A percentile compares a stretch with the other conserved stretches of the same genome.
These are phyloP conservation scores for Cryptoblepharus egeriae DNA, from an alignment of 2,797 vertebrate genomes.

Conservation along the genomic window DNA sequence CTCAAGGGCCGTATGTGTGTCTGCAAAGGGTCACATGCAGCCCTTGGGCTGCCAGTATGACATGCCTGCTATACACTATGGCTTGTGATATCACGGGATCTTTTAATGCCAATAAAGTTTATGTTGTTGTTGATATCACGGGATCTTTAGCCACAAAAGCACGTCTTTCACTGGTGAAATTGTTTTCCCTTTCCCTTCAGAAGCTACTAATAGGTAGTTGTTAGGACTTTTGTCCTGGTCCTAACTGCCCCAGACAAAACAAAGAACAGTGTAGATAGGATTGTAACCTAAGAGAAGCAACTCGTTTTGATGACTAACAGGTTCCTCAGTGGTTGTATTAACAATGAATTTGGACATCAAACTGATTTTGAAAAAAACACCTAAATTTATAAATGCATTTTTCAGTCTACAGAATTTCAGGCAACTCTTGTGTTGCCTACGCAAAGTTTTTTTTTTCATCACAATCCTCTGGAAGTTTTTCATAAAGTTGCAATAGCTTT, in stretches of 20 bases:
- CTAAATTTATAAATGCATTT: background rate
- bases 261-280: too few relatives aligned
- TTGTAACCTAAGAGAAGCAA: background rate
- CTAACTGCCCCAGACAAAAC: background rate
- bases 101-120: too few relatives aligned
- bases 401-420: too few relatives aligned
- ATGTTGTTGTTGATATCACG: too few relatives aligned
- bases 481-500: background rate
- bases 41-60: too few relatives aligned
- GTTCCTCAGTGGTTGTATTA: background rate
- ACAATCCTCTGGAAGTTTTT: background rate
- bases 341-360: background rate
- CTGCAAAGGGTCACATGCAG: too few relatives aligned
- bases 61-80: too few relatives aligned
- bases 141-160: background rate
- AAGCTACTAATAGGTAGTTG: background rate
- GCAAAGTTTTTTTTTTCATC: background rate
- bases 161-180: background rate
- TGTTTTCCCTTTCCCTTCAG: background rate
- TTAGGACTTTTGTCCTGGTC: background rate
- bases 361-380: background rate
- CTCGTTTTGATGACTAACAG: background rate
- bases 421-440: background rate
- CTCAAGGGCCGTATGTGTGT: too few relatives aligned
- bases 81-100: too few relatives aligned